Percentiles rank a stretch among this genome's conserved stretches.
phyloP scores from a whole-genome alignment of 30 jellyfish, hydroid and myxozoan genomes.

The Phacellophora camtschatica region DNA sequence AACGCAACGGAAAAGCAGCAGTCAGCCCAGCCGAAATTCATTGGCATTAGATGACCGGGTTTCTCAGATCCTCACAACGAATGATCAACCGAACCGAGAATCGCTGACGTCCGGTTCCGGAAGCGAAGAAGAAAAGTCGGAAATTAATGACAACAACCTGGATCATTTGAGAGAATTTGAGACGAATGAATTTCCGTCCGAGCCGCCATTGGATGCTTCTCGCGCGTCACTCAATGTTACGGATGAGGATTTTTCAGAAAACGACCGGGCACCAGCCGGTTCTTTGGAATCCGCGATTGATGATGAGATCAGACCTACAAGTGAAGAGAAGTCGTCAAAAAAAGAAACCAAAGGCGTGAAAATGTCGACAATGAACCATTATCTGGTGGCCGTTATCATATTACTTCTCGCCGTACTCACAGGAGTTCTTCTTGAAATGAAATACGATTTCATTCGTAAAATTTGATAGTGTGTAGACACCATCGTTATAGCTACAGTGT shows the following conservation, averaged over 20 bases:
- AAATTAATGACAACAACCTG: conserved; percentile 13
- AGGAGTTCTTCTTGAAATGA: conserved; percentile 52
- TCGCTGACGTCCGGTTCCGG: conserved; percentile 21
- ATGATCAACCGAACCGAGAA: conserved; percentile 51
- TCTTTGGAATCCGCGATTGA: conserved; percentile 35
- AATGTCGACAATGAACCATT: too few species aligned
- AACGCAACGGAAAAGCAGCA: conserved; percentile 43
- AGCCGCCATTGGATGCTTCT: conserved; percentile 71
- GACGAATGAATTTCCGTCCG: conserved; percentile 82
- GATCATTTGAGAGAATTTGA: conserved; percentile 72
- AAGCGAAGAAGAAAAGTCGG: conserved; percentile 23
- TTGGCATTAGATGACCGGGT: conserved; percentile 69
- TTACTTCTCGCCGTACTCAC: conserved; percentile 19
- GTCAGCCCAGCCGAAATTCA: conserved; percentile 53
- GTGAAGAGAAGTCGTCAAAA: conserved; percentile 40
- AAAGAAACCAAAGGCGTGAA: too few species aligned
- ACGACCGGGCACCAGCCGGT: conserved; percentile 23
- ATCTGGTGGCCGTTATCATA: not conserved
- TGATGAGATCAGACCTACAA: conserved; percentile 3
- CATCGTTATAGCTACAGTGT: not conserved
- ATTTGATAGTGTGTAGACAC: not conserved
- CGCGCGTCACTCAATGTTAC: conserved; percentile 71
- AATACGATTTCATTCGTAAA: conserved; percentile 5
- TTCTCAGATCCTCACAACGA: conserved; percentile 37
- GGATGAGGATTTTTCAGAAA: conserved; percentile 50